These are phyloP conservation scores for Benthosema pterotum DNA, from an alignment of 2,797 vertebrate genomes.

Conservation along the genomic window DNA sequence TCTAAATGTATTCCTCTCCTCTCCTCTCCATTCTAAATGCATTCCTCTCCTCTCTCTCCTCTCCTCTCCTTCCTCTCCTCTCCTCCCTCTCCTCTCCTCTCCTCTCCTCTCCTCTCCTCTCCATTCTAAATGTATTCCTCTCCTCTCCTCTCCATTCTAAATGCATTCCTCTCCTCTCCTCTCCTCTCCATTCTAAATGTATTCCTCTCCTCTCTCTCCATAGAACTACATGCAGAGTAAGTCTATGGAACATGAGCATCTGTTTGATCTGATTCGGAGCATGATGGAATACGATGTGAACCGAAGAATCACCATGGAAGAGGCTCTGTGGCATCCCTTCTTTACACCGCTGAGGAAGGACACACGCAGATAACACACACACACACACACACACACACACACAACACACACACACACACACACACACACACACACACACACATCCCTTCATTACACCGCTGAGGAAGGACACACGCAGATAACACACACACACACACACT, in stretches of 20 bases:
- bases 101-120: background rate
- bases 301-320: conserved; percentile 83
- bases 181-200: background rate
- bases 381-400: conserved; percentile 36
- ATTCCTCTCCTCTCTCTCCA: background rate
- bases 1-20: too few relatives aligned
- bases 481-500: too few relatives aligned
- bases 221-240: conserved; percentile 83
- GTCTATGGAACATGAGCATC: conserved; percentile 77
- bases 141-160: too few relatives aligned
- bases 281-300: conserved; percentile 88
- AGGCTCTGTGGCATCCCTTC: conserved; percentile 88
- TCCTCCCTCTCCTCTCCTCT: too few relatives aligned
- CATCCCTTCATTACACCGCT: too few relatives aligned
- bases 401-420: conserved; percentile 29
- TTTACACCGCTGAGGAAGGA: conserved; percentile 73
- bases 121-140: background rate
- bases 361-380: conserved; percentile 20
- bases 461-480: too few relatives aligned
- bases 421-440: conserved; percentile 23
- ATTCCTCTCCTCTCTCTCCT: background rate
- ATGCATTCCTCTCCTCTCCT: background rate
- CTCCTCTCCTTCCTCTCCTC: too few relatives aligned
- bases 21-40: too few relatives aligned
- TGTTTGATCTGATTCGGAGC: conserved; percentile 85